Conservation (phyloP, 2,888 invertebrate genomes). For the Drosophila rellima region DNA sequence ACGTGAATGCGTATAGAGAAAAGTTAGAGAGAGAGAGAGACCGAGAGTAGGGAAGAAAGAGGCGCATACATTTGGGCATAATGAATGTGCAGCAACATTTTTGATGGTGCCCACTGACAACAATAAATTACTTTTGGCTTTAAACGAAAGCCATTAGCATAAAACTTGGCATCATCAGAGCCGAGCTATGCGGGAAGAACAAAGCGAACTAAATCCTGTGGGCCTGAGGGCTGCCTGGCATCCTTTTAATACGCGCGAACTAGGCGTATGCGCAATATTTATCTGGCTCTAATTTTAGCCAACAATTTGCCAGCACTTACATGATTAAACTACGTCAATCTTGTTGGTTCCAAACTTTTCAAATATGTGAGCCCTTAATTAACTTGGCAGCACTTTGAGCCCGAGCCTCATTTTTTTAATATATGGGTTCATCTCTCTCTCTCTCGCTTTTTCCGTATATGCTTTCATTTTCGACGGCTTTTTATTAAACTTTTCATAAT, state of each 20-base stretch:
- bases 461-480: conserved; percentile 12
- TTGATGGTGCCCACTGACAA: conserved; percentile 82
- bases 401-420: conserved; percentile 49
- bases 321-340: conserved; percentile 74
- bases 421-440: conserved; percentile 22
- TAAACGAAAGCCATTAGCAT: conserved; percentile 82
- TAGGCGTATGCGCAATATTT: conserved; percentile 81
- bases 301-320: conserved; percentile 80
- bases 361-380: conserved; percentile 79
- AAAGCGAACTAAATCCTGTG: conserved; percentile 7
- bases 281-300: conserved; percentile 82
- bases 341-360: conserved; percentile 66
- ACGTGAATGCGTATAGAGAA: conserved; percentile 4
- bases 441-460: conserved; percentile 6
- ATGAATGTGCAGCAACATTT: conserved; percentile 83
- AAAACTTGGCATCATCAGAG: conserved; percentile 78
- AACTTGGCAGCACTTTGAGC: conserved; percentile 64
- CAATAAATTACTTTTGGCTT: conserved; percentile 82
- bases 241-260: conserved; percentile 63
- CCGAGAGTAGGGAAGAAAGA: conserved; percentile 13
- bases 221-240: conserved; percentile 19
- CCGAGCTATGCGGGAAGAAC: conserved; percentile 17
- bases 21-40: not conserved
- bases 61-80: conserved; percentile 69
- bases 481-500: conserved; percentile 77